These are phyloP conservation scores for Sebastes glaucus DNA, from an alignment of 2,797 vertebrate genomes.

Conservation along the genomic window DNA sequence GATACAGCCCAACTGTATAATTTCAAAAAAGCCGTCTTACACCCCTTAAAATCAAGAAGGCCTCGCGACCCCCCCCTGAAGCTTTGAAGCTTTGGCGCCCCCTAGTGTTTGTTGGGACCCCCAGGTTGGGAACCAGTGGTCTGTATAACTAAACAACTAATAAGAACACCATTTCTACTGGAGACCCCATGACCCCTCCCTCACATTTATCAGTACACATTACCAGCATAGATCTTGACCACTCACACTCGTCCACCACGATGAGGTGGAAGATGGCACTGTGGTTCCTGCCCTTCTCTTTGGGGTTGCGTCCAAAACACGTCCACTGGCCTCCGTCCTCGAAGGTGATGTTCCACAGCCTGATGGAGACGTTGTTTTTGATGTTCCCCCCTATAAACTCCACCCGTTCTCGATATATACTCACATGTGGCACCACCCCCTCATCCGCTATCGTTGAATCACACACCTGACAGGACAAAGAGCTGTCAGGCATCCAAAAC, in stretches of 20 bases:
- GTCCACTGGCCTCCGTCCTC: slow-evolving; percentile 90
- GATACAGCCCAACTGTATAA: too few relatives aligned
- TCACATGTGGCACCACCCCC: slow-evolving; percentile 68
- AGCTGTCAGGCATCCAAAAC: slow-evolving; percentile 17
- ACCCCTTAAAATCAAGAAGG: too few relatives aligned
- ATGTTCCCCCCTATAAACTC: slow-evolving; percentile 85
- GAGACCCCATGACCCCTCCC: neutral
- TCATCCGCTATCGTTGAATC: slow-evolving; percentile 83
- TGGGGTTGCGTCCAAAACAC: slow-evolving; percentile 91
- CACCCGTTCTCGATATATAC: slow-evolving; percentile 77
- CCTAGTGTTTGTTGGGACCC: too few relatives aligned
- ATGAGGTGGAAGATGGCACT: slow-evolving; percentile 87
- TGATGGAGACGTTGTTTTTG: slow-evolving; percentile 89
- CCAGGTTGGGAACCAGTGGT: too few relatives aligned
- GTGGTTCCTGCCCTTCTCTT: slow-evolving; percentile 86
- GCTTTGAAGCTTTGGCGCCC: too few relatives aligned
- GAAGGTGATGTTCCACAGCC: slow-evolving; percentile 89
- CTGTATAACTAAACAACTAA: neutral
- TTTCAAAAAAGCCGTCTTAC: too few relatives aligned
- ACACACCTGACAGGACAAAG: slow-evolving; percentile 82
- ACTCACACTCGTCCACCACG: slow-evolving; percentile 92
- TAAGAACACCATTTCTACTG: neutral
- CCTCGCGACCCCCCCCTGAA: too few relatives aligned
- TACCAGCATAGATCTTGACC: neutral
- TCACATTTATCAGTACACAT: neutral